These are phyloP conservation scores for Ochlodes sylvanus DNA, from an alignment of 2,888 invertebrate species.

Conservation along the genomic window DNA sequence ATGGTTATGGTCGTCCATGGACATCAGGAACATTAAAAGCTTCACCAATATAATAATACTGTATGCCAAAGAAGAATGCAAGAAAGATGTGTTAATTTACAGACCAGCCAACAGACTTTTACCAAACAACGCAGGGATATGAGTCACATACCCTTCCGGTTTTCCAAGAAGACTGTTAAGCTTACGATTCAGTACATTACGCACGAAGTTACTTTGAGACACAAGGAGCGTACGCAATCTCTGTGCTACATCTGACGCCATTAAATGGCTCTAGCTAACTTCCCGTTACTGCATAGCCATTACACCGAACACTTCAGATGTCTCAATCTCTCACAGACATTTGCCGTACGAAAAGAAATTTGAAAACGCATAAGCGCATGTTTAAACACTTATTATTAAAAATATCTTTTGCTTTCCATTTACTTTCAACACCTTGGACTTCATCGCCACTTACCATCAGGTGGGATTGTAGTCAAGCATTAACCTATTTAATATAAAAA, in stretches of 20 bases:
- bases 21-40: too few relatives aligned
- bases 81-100: too few relatives aligned
- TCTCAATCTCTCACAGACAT: neutral
- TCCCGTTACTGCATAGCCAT: slow-evolving; percentile 33
- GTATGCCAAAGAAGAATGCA: too few relatives aligned
- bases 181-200: slow-evolving; percentile 13
- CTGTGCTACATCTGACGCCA: slow-evolving; percentile 15
- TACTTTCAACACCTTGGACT: too few relatives aligned
- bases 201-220: neutral
- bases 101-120: neutral
- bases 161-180: slow-evolving; percentile 1
- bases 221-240: slow-evolving; percentile 15
- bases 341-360: neutral
- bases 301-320: neutral
- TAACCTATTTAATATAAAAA: too few relatives aligned
- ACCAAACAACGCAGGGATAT: neutral
- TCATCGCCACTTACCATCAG: too few relatives aligned
- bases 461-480: too few relatives aligned
- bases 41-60: too few relatives aligned
- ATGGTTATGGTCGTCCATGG: too few relatives aligned
- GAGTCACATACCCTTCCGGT: slow-evolving; percentile 19
- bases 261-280: slow-evolving; percentile 3
- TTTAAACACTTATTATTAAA: too few relatives aligned
- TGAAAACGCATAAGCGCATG: neutral
- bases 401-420: too few relatives aligned